Evolutionary conservation across 2,797 vertebrate species (phyloP).

Genomic region (Aselliscus stoliczkanus): DNA sequence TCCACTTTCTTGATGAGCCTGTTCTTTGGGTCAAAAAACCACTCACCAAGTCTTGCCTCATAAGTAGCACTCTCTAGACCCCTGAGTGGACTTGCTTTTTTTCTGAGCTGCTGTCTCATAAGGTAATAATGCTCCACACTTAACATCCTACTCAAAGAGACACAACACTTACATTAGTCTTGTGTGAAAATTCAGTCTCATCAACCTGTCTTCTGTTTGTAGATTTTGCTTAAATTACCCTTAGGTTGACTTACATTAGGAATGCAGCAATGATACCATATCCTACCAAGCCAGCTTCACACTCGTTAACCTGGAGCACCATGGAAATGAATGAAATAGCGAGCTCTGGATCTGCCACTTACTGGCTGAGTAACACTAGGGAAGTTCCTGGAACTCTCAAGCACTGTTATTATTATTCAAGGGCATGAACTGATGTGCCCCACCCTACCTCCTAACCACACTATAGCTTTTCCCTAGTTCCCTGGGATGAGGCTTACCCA

Average conservation of each 20-base stretch:
- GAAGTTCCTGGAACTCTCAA: neutral
- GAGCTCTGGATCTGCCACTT: neutral
- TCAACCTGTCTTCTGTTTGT: slow-evolving; percentile 10
- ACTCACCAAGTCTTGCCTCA: neutral
- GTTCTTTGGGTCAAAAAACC: neutral
- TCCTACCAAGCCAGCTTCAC: slow-evolving; percentile 20
- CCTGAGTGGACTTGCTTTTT: neutral
- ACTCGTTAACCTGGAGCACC: neutral
- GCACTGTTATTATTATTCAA: neutral
- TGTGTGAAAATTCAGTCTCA: slow-evolving; percentile 27
- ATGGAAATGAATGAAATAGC: neutral
- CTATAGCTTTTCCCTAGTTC: neutral
- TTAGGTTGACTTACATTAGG: neutral
- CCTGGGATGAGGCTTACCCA: neutral
- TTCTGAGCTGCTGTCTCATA: neutral
- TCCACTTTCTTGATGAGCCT: neutral
- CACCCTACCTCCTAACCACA: too few relatives aligned
- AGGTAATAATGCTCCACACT: neutral
- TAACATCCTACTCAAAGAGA: neutral
- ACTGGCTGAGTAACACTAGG: neutral
- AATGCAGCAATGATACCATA: neutral
- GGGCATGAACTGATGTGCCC: neutral
- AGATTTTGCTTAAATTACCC: slow-evolving; percentile 5
- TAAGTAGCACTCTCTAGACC: neutral
- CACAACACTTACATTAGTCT: neutral